Conservation (phyloP, 2,113 vertebrate species). For the Sterrhoptilus dennistouni region DNA sequence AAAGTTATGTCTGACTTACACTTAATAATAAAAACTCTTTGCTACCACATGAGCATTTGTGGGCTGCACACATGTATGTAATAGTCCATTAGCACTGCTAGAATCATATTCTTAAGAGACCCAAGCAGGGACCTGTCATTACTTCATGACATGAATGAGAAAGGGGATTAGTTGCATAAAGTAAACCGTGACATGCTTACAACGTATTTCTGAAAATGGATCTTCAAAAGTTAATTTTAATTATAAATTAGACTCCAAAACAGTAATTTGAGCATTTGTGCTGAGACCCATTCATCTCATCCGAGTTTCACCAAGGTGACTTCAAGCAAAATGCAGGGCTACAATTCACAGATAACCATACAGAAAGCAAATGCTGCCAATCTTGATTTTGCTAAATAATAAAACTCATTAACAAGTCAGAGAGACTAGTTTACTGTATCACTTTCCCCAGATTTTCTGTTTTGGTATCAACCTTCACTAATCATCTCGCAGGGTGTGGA, state of each 20-base stretch:
- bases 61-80: not conserved
- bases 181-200: not conserved
- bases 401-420: not conserved
- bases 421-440: not conserved
- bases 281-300: not conserved
- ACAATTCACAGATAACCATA: rapidly evolving
- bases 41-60: not conserved
- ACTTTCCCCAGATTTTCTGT: not conserved
- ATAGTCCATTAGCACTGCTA: not conserved
- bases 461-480: not conserved
- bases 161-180: not conserved
- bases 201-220: not conserved
- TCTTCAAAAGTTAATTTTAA: not conserved
- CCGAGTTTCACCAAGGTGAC: not conserved
- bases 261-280: not conserved
- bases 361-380: not conserved
- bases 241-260: not conserved
- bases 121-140: not conserved
- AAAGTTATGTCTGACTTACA: not conserved
- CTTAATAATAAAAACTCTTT: not conserved
- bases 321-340: not conserved
- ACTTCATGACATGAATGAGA: not conserved
- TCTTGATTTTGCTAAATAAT: not conserved
- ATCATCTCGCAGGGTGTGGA: not conserved
- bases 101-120: not conserved